Evolutionary conservation across 2,113 vertebrate genomes (phyloP).

Genomic region (Podarcis cretensis): DNA sequence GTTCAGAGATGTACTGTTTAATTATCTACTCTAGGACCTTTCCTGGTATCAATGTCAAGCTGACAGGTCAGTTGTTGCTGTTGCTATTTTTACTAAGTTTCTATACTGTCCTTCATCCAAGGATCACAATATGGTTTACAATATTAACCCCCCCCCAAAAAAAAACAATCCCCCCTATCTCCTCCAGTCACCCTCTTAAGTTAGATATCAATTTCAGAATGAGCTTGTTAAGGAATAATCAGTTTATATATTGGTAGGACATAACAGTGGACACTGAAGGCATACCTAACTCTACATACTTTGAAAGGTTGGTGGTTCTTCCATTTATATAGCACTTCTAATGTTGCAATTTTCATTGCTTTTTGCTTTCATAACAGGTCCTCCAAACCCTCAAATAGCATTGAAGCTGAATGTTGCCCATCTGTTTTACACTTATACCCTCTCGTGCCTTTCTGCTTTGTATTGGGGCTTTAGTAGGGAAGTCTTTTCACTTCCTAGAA

Average conservation of each 20-base stretch:
- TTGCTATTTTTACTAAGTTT: no score
- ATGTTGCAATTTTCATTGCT: not conserved
- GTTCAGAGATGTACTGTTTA: no score
- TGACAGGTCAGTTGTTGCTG: no score
- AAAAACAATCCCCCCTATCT: no score
- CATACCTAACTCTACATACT: not conserved
- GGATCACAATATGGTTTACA: no score
- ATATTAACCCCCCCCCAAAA: no score
- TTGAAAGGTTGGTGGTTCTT: not conserved
- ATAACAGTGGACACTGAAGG: not conserved
- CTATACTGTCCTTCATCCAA: no score
- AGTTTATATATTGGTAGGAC: not conserved
- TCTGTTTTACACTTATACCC: not conserved
- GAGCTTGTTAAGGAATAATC: not conserved
- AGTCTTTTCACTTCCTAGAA: not conserved
- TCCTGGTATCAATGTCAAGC: no score
- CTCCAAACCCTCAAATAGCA: not conserved
- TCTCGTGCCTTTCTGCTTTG: not conserved
- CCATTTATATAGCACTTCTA: not conserved
- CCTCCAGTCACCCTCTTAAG: not conserved
- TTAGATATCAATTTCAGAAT: not conserved
- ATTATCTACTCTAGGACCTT: no score
- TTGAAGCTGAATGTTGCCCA: not conserved
- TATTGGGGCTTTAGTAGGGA: not conserved
- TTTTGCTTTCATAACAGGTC: not conserved